Conservation (phyloP, 1,140 invertebrate genomes). For the Megalopta genalis region DNA sequence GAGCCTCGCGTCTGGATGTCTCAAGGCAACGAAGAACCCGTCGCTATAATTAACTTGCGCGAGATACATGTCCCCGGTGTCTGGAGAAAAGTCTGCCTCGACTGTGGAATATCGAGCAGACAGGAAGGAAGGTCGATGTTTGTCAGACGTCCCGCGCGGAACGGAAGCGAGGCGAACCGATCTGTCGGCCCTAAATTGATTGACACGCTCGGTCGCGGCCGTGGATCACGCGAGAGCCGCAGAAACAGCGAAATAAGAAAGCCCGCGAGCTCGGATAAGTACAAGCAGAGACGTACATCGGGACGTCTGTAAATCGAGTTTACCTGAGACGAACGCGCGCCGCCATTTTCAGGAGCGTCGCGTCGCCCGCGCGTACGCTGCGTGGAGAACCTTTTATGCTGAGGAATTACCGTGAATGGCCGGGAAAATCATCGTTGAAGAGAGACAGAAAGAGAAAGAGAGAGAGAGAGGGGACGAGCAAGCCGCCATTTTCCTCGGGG, state of each 20-base stretch:
- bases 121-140: slow-evolving; percentile 11
- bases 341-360: slow-evolving; percentile 4
- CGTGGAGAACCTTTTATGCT: slow-evolving; percentile 36
- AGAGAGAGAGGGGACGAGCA: background rate
- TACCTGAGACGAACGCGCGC: slow-evolving; percentile 26
- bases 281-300: slow-evolving; percentile 46
- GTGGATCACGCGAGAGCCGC: slow-evolving; percentile 3
- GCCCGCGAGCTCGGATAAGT: slow-evolving; percentile 22
- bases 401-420: slow-evolving; percentile 44
- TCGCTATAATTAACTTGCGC: no score
- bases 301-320: slow-evolving; percentile 54
- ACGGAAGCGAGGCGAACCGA: slow-evolving; percentile 54
- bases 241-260: slow-evolving; percentile 22
- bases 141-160: slow-evolving; percentile 18
- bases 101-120: no score
- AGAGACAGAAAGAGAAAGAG: no score
- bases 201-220: slow-evolving; percentile 40
- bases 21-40: no score
- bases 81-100: no score
- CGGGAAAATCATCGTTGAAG: slow-evolving; percentile 36
- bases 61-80: no score
- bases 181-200: slow-evolving; percentile 53
- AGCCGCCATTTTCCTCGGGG: slow-evolving; percentile 16
- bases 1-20: no score
- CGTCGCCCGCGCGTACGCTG: background rate